Percentiles rank a stretch among this genome's conserved stretches.
Evolutionary conservation across 37 sponge, comb jelly and placozoan species (phyloP).

Genomic region (Haliclona indistincta): DNA sequence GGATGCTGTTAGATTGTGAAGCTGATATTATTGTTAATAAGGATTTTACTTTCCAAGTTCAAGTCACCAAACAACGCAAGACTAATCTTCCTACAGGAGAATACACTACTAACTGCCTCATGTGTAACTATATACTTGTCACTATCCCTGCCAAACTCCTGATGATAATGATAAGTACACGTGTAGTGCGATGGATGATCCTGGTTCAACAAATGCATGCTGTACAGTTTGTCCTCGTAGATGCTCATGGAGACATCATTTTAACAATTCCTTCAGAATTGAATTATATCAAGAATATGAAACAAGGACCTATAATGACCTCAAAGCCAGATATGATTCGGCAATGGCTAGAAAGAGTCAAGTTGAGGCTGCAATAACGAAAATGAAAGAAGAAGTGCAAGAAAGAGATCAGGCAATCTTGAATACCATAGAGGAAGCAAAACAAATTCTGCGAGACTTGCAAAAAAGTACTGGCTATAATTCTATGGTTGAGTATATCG

Average conservation of each 20-base stretch:
- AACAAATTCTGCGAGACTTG: constrained; percentile 11
- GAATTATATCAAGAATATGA: constrained; percentile 49
- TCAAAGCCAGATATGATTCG: constrained; percentile 31
- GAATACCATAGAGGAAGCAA: constrained; percentile 8
- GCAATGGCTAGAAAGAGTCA: constrained; percentile 31
- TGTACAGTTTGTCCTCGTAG: constrained; percentile 61
- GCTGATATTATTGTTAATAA: neutral
- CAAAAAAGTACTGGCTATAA: constrained; percentile 69
- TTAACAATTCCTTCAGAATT: constrained; percentile 50
- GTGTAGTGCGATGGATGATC: constrained; percentile 65
- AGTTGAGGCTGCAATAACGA: constrained; percentile 23
- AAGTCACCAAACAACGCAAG: neutral
- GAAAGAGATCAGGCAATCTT: constrained; percentile 2
- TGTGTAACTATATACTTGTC: constrained; percentile 55
- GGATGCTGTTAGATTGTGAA: neutral
- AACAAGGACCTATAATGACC: constrained; percentile 47
- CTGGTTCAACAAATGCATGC: neutral
- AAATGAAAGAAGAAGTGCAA: constrained; percentile 8
- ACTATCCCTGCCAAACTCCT: constrained; percentile 40
- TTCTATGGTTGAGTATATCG: too few relatives aligned
- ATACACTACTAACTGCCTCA: neutral
- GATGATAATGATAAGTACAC: constrained; percentile 45
- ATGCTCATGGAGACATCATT: constrained; percentile 62
- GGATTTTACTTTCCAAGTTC: neutral
- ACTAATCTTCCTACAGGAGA: neutral